A percentile compares a stretch with the other conserved stretches of the same genome.
These are phyloP conservation scores for Aphidius colemani DNA, from an alignment of 2,888 invertebrate species.

Conservation along the genomic window DNA sequence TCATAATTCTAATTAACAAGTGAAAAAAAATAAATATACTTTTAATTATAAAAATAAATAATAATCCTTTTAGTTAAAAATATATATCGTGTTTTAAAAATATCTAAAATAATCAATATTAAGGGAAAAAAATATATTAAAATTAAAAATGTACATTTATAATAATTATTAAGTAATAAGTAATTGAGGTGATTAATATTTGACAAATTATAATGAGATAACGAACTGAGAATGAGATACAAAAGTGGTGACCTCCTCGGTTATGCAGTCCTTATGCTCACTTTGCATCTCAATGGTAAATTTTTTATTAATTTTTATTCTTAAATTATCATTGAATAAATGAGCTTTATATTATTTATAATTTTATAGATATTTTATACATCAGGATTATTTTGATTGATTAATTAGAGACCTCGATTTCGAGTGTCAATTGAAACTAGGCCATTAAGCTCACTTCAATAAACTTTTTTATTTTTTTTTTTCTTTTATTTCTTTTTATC, in stretches of 20 bases:
- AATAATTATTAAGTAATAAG: too few species aligned
- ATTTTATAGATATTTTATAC: not conserved
- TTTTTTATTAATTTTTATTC: too few species aligned
- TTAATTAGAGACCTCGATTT: conserved; percentile 25
- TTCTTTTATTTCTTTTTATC: too few species aligned
- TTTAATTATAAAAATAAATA: too few species aligned
- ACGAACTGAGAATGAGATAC: conserved; percentile 59
- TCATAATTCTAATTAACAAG: too few species aligned
- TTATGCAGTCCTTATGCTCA: conserved; percentile 56
- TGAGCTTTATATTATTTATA: not conserved
- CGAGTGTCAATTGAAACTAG: conserved; percentile 28
- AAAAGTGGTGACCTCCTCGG: conserved; percentile 55
- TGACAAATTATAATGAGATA: conserved; percentile 54
- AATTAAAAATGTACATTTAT: too few species aligned
- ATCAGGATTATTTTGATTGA: conserved; percentile 10
- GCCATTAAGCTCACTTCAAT: conserved; percentile 23
- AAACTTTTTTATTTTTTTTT: too few species aligned
- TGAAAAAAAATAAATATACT: too few species aligned
- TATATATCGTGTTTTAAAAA: too few species aligned
- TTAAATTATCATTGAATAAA: not conserved
- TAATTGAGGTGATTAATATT: too few species aligned
- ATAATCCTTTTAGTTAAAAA: too few species aligned
- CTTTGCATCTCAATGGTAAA: conserved; percentile 53
- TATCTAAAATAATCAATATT: too few species aligned
- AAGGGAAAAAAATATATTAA: not conserved